A percentile compares a stretch with the other conserved stretches of the same genome.
Evolutionary conservation across 2,113 vertebrate genomes (phyloP).

Genomic region (Malaclemys terrapin): DNA sequence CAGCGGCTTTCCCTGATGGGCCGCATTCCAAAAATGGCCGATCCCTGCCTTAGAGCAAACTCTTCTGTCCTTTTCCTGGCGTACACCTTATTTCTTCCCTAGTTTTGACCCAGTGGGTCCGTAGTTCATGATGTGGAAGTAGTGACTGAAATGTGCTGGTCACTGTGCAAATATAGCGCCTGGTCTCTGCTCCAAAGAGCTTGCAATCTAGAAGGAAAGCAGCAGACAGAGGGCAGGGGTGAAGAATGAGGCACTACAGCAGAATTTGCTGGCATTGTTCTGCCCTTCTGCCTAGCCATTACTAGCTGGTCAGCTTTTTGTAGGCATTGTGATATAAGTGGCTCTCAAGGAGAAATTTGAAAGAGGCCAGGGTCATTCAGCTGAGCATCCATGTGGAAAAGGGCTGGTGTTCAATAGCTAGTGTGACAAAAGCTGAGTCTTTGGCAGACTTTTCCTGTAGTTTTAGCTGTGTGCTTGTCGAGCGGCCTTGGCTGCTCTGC

Average conservation of each 20-base stretch:
- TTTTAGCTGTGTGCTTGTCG: not conserved
- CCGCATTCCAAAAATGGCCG: no score
- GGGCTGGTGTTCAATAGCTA: fast-evolving
- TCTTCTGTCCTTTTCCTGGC: fast-evolving
- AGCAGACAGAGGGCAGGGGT: not conserved
- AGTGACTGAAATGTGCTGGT: not conserved
- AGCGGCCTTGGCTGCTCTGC: fast-evolving
- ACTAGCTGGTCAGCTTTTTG: fast-evolving
- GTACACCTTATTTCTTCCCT: not conserved
- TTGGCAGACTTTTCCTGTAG: fast-evolving
- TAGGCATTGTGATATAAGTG: fast-evolving
- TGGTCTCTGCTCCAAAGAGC: fast-evolving
- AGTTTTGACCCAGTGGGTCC: fast-evolving
- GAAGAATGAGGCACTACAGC: not conserved
- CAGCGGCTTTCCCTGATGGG: no score
- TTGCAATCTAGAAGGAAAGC: fast-evolving
- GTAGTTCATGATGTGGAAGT: not conserved
- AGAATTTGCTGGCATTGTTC: fast-evolving
- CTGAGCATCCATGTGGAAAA: not conserved
- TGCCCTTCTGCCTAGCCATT: fast-evolving
- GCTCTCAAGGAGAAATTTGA: not conserved
- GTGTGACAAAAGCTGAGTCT: fast-evolving
- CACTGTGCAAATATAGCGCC: not conserved
- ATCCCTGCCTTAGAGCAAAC: not conserved
- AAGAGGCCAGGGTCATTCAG: not conserved